These are phyloP conservation scores for Spodoptera picta DNA, from an alignment of 2,888 invertebrate species.

Conservation along the genomic window DNA sequence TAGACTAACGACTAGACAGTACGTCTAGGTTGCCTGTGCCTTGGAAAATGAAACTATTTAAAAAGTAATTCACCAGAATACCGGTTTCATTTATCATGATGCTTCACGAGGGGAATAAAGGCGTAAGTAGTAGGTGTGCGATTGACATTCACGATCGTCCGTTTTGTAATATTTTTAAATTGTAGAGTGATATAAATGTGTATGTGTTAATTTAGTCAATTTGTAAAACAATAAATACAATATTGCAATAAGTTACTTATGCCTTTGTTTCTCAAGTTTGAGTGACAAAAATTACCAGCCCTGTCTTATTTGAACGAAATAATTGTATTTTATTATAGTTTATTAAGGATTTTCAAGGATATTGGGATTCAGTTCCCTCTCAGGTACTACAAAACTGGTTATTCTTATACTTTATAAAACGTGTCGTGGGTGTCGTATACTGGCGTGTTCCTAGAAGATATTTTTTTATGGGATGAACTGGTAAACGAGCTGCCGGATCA, in stretches of 20 bases:
- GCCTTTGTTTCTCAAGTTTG: slow-evolving; percentile 45
- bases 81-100: slow-evolving; percentile 21
- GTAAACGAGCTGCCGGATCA: too few species aligned
- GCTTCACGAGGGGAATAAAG: slow-evolving; percentile 50
- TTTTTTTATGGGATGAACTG: too few species aligned
- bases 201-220: slow-evolving; percentile 48
- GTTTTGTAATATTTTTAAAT: slow-evolving; percentile 35
- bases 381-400: too few species aligned
- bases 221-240: slow-evolving; percentile 48
- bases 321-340: too few species aligned
- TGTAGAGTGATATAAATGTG: slow-evolving; percentile 36
- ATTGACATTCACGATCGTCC: slow-evolving; percentile 20
- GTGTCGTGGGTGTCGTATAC: too few species aligned
- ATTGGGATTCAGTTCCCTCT: too few species aligned
- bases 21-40: slow-evolving; percentile 9
- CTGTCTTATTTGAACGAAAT: too few species aligned
- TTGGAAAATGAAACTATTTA: slow-evolving; percentile 8
- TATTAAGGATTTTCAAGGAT: too few species aligned
- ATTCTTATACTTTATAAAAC: too few species aligned
- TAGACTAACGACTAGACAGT: slow-evolving; percentile 32
- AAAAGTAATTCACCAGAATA: slow-evolving; percentile 12
- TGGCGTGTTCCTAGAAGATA: too few species aligned
- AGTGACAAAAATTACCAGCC: too few species aligned
- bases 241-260: slow-evolving; percentile 45
- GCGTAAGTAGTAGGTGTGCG: slow-evolving; percentile 45